Percentiles rank a stretch among this genome's conserved stretches.
Conservation (phyloP, 2,888 invertebrate genomes). For the Melinopterus prodromus region DNA sequence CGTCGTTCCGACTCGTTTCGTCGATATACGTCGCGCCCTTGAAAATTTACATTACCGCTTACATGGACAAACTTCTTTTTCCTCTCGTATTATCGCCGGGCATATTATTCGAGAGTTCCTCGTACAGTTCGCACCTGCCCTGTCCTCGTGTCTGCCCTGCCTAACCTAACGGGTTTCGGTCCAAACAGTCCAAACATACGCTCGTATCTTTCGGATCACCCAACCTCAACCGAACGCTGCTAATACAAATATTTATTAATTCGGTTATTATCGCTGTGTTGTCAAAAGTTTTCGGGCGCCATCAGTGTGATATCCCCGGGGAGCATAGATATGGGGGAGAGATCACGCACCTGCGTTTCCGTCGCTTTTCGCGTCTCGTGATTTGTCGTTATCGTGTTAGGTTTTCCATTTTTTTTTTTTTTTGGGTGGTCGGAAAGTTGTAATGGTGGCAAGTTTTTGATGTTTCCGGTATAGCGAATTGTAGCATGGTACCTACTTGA, state of each 20-base stretch:
- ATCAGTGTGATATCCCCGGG: neutral
- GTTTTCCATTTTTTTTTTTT: neutral
- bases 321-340: neutral
- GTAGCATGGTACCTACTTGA: neutral
- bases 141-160: neutral
- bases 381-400: neutral
- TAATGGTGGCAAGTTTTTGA: neutral
- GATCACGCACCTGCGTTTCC: neutral
- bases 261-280: neutral
- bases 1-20: neutral
- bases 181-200: neutral
- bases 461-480: neutral
- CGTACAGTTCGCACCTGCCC: neutral
- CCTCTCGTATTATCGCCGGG: neutral
- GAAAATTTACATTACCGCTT: neutral
- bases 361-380: neutral
- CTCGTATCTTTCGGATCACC: neutral
- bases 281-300: slow-evolving; percentile 4
- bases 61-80: neutral
- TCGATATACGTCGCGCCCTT: neutral
- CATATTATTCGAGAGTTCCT: neutral
- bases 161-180: neutral
- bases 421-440: neutral
- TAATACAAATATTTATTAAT: neutral
- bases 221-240: neutral